Conservation (phyloP, 2,888 invertebrate species). For the Mesoligia furuncula region DNA sequence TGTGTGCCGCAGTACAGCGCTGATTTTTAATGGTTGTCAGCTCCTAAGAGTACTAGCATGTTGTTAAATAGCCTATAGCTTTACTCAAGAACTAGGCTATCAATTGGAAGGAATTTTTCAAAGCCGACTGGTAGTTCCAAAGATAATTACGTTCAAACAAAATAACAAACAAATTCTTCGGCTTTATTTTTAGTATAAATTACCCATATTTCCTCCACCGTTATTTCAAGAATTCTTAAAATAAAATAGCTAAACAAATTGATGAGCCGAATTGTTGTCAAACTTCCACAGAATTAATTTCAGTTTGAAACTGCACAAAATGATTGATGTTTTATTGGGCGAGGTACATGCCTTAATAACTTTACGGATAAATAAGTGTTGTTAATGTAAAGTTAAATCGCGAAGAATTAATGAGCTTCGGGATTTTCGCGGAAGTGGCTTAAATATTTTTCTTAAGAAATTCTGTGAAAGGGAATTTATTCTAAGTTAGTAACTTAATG, state of each 20-base stretch:
- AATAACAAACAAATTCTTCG: neutral
- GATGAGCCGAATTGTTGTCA: slow-evolving; percentile 29
- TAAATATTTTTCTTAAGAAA: slow-evolving; percentile 10
- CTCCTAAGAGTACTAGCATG: neutral
- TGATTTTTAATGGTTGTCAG: too few species aligned
- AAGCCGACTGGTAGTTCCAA: too few species aligned
- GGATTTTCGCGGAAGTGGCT: neutral
- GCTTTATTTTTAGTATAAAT: neutral
- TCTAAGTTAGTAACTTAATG: slow-evolving; percentile 11
- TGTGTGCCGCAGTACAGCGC: too few species aligned
- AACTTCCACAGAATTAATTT: slow-evolving; percentile 36
- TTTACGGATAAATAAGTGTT: slow-evolving; percentile 27
- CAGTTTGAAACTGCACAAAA: slow-evolving; percentile 29
- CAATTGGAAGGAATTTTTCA: too few species aligned
- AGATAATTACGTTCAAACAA: neutral
- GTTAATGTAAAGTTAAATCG: neutral
- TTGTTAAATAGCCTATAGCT: neutral
- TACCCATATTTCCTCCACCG: neutral
- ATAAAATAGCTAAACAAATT: slow-evolving; percentile 7
- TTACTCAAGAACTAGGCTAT: neutral
- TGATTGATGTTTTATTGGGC: slow-evolving; percentile 46
- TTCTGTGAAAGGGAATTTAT: slow-evolving; percentile 4
- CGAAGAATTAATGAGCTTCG: neutral
- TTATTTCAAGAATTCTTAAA: neutral
- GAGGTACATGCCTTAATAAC: neutral